Percentiles rank a stretch among this genome's conserved stretches.
Conservation (phyloP, 2,888 invertebrate genomes). For the Callimorpha dominula region DNA sequence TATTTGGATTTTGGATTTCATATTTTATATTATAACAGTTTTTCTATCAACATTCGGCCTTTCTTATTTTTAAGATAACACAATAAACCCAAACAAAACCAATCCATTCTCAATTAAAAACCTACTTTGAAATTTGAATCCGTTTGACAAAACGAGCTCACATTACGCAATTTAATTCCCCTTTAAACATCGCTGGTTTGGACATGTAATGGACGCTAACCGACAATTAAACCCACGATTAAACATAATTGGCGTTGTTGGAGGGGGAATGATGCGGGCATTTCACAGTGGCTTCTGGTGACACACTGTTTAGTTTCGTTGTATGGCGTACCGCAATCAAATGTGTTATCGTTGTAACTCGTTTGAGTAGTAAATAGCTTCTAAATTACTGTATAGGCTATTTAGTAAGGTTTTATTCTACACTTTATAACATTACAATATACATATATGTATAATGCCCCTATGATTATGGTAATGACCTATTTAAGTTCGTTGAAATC, state of each 20-base stretch:
- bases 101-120: constrained; percentile 3
- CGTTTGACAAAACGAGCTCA: constrained; percentile 29
- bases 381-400: neutral
- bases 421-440: no score
- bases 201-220: constrained; percentile 50
- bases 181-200: constrained; percentile 33
- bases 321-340: neutral
- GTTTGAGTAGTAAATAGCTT: no score
- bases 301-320: constrained; percentile 1
- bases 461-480: no score
- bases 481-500: neutral
- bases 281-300: constrained; percentile 32
- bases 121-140: constrained; percentile 10
- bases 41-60: neutral
- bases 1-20: no score
- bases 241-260: constrained; percentile 71
- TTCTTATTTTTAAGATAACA: neutral
- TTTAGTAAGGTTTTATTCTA: neutral
- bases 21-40: no score
- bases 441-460: no score
- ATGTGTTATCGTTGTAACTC: neutral
- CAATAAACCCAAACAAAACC: neutral
- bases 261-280: constrained; percentile 61
- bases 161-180: constrained; percentile 48
- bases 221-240: constrained; percentile 78